phyloP scores from a whole-genome alignment of 2,113 vertebrate genomes.

The Phalacrocorax aristotelis region DNA sequence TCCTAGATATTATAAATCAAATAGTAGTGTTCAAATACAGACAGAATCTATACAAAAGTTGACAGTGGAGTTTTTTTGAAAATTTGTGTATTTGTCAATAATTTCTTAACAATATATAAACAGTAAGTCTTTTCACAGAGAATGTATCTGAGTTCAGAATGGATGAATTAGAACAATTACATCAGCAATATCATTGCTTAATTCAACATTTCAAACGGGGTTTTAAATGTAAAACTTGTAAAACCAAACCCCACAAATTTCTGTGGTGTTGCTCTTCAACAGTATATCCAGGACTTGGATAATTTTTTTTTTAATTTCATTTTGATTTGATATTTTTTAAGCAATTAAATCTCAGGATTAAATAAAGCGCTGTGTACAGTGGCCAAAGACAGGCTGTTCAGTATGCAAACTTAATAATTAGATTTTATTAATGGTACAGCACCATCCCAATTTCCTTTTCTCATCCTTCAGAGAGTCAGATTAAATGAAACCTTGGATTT shows the following conservation, averaged over 20 bases:
- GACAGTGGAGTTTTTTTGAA: not conserved
- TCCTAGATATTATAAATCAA: not conserved
- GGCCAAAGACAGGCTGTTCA: not conserved
- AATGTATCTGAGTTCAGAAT: not conserved
- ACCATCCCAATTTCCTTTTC: not conserved
- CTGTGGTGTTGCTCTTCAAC: not conserved
- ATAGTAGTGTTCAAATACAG: not conserved
- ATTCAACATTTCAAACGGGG: not conserved
- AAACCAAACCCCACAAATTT: not conserved
- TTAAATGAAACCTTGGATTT: not conserved
- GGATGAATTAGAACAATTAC: not conserved
- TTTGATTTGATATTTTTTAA: not conserved
- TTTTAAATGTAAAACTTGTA: not conserved
- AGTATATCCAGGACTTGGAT: not conserved
- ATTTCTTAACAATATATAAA: not conserved
- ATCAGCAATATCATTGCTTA: not conserved
- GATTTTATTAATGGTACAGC: not conserved
- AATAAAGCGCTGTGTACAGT: not conserved
- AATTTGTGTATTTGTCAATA: not conserved
- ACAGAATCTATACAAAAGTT: not conserved
- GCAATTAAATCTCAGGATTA: not conserved
- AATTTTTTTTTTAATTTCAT: not conserved
- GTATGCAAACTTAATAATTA: not conserved
- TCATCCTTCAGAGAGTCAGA: not conserved
- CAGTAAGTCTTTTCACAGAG: not conserved